phyloP scores from a whole-genome alignment of 2,113 vertebrate species.

The Centrocercus urophasianus region DNA sequence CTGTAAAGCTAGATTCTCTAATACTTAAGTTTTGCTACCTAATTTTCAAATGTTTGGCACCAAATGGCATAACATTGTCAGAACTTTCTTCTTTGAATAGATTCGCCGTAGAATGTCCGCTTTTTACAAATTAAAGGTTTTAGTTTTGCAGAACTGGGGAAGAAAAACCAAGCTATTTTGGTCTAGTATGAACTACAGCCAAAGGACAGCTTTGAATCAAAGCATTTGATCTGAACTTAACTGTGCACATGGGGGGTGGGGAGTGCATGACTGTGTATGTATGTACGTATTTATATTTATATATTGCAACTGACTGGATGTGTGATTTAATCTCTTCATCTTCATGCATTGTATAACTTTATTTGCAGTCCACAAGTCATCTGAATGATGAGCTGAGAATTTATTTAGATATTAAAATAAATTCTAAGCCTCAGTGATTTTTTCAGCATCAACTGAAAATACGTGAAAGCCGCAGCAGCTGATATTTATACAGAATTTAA shows the following conservation, averaged over 20 bases:
- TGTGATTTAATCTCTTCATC: conserved; percentile 20
- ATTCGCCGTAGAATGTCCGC: background rate
- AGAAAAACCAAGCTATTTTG: background rate
- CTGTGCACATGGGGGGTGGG: background rate
- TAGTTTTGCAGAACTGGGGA: background rate
- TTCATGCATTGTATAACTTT: background rate
- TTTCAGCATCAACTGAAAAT: conserved; percentile 21
- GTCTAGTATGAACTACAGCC: conserved; percentile 2
- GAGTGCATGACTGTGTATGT: background rate
- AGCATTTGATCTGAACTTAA: background rate
- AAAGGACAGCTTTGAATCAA: background rate
- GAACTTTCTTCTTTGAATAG: conserved; percentile 2
- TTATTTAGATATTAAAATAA: conserved; percentile 72
- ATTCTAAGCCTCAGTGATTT: conserved; percentile 32
- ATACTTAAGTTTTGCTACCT: background rate
- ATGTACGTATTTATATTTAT: conserved; percentile 49
- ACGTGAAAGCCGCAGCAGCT: background rate
- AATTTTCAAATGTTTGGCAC: background rate
- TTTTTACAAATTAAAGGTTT: conserved; percentile 4
- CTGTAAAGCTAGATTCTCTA: background rate
- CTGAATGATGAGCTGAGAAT: conserved; percentile 48
- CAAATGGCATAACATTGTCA: background rate
- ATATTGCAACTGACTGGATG: background rate
- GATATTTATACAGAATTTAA: conserved; percentile 34
- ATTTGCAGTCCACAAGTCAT: conserved; percentile 42